Evolutionary conservation across 2,888 invertebrate species (phyloP), one percentile per base, ranked within the genome.

Genomic region (Pseudanteris insignis): DNA sequence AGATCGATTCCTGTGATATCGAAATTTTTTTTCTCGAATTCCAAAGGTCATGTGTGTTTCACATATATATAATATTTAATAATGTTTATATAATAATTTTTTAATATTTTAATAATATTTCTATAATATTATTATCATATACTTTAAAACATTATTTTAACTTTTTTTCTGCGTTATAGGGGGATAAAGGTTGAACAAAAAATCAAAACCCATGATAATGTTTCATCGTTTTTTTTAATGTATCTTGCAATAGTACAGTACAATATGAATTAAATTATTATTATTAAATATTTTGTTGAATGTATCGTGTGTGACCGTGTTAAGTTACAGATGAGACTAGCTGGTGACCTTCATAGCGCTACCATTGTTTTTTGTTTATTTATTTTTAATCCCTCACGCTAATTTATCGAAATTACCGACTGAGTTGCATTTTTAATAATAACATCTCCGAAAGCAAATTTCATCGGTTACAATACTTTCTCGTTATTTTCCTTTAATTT

Each of bases 321-420:
- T 75, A 77, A 74, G 70, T 78, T 78, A 77, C 72, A 75, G 74
- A 76, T 74, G 71, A 76, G 76, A 77, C 76, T 79, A 78, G 77
- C 75, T 74, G 72, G 67, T 76, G 75, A 76, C 72, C 69, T 73
- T 78, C 70, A 69, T 72, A 74, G 74, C 72, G 73, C 72, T 76
- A 75, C 70, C 68, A 69, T 68, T 69, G 65, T 70, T 63, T 68
- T 63, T 50, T 53, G 34, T 59, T 63, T 48, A 55, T 43, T 57
- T 43, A 43, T 43, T 57, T 66, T 50, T 69, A 69, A 60, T 70
- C 65, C 71, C 70, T 75, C 69, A 68, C 70, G 70, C 72, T 72
- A 72, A 72, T 66, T 70, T 71, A 72, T 70, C 51, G 55, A 60
- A 61, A 47, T 61, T 48, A 57, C 38, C 53, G 58, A 54, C 50